A percentile compares a stretch with the other conserved stretches of the same genome.
These are phyloP conservation scores for Dorcus hopei DNA, from an alignment of 2,888 invertebrate genomes.

Conservation along the genomic window DNA sequence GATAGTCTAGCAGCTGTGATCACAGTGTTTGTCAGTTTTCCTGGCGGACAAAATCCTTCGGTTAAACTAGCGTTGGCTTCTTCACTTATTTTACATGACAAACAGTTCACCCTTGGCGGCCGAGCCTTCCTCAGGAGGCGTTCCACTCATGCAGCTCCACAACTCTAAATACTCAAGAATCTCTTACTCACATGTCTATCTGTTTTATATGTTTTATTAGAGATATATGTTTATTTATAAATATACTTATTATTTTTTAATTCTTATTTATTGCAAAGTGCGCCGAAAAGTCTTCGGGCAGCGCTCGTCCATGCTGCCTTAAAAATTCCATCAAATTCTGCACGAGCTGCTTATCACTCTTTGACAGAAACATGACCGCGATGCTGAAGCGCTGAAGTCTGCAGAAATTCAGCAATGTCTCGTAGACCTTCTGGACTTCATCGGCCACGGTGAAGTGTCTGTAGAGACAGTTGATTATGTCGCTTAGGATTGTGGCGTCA, in stretches of 20 bases:
- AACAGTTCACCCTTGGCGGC: conserved; percentile 57
- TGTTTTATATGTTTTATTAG: conserved; percentile 39
- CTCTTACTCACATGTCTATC: conserved; percentile 26
- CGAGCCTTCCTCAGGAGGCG: conserved; percentile 59
- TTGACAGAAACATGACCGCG: conserved; percentile 43
- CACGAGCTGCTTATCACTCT: conserved; percentile 38
- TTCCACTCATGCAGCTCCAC: conserved; percentile 54
- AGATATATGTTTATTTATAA: conserved; percentile 41
- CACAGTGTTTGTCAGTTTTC: conserved; percentile 85
- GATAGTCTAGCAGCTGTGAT: conserved; percentile 90
- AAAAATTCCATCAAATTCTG: conserved; percentile 35
- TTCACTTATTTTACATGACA: conserved; percentile 69
- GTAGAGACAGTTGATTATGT: conserved; percentile 43
- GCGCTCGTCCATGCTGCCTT: conserved; percentile 34
- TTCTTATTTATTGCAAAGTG: background rate
- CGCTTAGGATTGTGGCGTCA: conserved; percentile 45
- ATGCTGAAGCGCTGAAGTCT: conserved; percentile 44
- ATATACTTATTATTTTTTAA: conserved; percentile 35
- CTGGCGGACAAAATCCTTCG: conserved; percentile 78
- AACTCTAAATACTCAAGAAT: conserved; percentile 38
- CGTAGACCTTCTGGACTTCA: conserved; percentile 36
- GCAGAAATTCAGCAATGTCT: conserved; percentile 38
- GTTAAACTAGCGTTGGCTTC: conserved; percentile 79
- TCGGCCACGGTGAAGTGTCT: conserved; percentile 41
- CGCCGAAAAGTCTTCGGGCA: conserved; percentile 20